Base-by-base conservation (phyloP, 1,140 invertebrate genomes). In the Aphaenogaster floridana region DNA sequence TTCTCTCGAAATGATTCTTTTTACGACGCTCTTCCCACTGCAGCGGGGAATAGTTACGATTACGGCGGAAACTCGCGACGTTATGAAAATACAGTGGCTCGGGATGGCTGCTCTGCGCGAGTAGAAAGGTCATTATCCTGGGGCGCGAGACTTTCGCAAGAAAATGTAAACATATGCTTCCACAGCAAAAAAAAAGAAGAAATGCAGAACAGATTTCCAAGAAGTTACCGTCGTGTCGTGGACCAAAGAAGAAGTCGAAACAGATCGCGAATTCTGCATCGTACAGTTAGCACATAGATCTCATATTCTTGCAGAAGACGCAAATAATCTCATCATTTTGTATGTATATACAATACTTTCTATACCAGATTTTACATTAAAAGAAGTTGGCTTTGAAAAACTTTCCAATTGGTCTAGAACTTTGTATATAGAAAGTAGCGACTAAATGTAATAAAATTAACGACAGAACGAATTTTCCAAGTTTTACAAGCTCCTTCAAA, bases 1-100 rank as follows among this genome's bases (percentile, higher is more conserved):
- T 80, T 86, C 84, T 86, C 74, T 86, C 63, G 76, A 80, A 86
- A 86, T 79, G 84, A 79, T 86, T 86, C 84, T 80, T 86, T 79
- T 86, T 79, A 79, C 52, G 76, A 66, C 17, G 74, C 61, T 77
- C 50, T 66, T 86, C 28, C 63, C 63, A n/a, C 48, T 79, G 54
- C 66, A 54, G 36, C 42, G 39, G 63, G 54, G 64, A 68, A 86
- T 80, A 86, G 78, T 83, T 83, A 86, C 50, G 84, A 61, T 86
- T 86, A 86, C 84, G 74, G 42, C 76, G 59, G 74, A 86, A 86
- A 86, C 72, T 79, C 84, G 84, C 48, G 48, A 86, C 72, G 76
- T 86, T 86, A 86, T 86, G 84, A 86, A 86, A 86, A 86, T 80
- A 86, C 84, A 84, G 54, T 84, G 34, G 69, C 79, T 34, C 52